Evolutionary conservation across 2,797 vertebrate species (phyloP), one percentile per base, ranked within the genome.

Genomic region (Silurus aristotelis): DNA sequence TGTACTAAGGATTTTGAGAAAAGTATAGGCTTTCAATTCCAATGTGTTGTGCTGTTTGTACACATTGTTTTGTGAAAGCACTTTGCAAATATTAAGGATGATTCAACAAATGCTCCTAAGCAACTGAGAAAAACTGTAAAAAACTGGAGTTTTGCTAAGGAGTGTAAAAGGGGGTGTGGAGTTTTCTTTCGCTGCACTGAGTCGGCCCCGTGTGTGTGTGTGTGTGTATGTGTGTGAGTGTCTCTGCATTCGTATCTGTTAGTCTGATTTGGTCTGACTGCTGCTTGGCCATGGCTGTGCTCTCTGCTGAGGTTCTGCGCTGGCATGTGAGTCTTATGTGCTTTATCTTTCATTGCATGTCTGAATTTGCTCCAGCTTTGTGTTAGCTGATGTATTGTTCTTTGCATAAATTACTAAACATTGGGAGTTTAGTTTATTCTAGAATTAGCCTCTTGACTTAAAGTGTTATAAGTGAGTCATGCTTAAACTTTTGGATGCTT

Each of bases 241-340:
- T 72, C 77, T 85, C 88, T 58, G 86, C 80, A 87, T 88, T 78
- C 20, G 78, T 82, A 46, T 80, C 75, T 83, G 77, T 80, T 52
- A 85, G 88, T 87, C 81, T 92, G 89, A 89, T 81, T 92, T 90
- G 90, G 88, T 93, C 46, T 88, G 85, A 89, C 90, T 93, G 92
- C 91, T 93, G 91, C 91, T 93, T 90, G 90, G 92, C 91, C 92
- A 96, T 96, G 95, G 95, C 95, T 93, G 95, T 95, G 90, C 95
- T 96, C 89, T 95, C 95, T 90, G 92, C 94, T 89, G 95, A 96
- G 17, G 93, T 92, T 87, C 91, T 96, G 63, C 91, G 91, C 90
- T 95, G 95, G 95, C 95, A 96, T 92, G 95, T 96, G 92, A 96
- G 95, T 95, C 86, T 83, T 19, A 1, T 56, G 46, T 80, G 25